These are phyloP conservation scores for Camptogramma bilineatum DNA, from an alignment of 2,888 invertebrate species.

Conservation along the genomic window DNA sequence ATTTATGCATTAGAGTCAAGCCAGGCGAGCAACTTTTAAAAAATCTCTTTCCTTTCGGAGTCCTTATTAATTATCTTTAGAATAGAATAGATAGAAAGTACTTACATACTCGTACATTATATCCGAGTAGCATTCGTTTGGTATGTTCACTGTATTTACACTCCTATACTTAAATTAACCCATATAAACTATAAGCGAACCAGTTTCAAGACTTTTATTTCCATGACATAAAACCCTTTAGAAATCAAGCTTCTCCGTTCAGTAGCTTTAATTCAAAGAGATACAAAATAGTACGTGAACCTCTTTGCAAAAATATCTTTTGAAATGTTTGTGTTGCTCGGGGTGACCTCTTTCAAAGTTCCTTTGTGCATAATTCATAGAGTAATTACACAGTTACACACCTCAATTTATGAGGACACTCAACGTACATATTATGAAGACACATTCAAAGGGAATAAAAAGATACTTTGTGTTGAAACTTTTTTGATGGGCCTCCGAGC, in stretches of 20 bases:
- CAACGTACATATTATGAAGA: conserved; percentile 24
- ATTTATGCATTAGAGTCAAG: too few relatives aligned
- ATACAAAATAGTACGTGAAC: conserved; percentile 18
- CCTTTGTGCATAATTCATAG: conserved; percentile 22
- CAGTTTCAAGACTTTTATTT: background rate
- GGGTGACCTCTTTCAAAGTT: conserved; percentile 35
- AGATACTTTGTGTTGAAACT: conserved; percentile 35
- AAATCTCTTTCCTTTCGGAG: too few relatives aligned
- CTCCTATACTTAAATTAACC: background rate
- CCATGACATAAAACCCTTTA: background rate
- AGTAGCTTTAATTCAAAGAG: conserved; percentile 8
- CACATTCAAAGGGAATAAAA: conserved; percentile 33
- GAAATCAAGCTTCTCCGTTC: conserved; percentile 2
- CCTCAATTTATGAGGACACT: conserved; percentile 20
- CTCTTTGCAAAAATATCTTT: conserved; percentile 35
- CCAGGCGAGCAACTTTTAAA: too few relatives aligned
- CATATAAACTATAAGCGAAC: background rate
- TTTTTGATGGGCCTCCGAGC: conserved; percentile 27
- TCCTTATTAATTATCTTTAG: too few relatives aligned
- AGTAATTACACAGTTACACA: conserved; percentile 18
- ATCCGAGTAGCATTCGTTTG: too few relatives aligned
- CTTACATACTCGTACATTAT: too few relatives aligned
- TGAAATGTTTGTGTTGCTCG: conserved; percentile 24
- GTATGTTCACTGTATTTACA: too few relatives aligned
- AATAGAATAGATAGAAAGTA: too few relatives aligned